Base-by-base conservation (phyloP, 2,888 invertebrate species). In the Matsumyia berberina region DNA sequence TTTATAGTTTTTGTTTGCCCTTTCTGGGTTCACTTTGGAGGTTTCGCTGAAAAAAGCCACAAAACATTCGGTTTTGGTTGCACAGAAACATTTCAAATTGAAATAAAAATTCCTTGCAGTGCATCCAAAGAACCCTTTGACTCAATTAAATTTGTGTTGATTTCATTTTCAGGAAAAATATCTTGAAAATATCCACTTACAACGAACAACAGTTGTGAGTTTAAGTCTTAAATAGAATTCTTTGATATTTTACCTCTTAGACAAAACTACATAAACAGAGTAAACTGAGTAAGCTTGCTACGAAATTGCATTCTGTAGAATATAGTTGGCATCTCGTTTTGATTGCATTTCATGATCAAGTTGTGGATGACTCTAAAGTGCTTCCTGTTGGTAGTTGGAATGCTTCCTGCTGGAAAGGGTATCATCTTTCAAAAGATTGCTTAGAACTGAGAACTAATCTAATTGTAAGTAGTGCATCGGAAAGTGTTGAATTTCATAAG, bases 181-280 rank as follows among this genome's bases (percentile, higher is more conserved):
- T 19, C 46, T 11, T 46, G 19, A 19, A 31, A 2, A 33, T 4
- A 24, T 24, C 24, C 24, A 24, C 24, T 24, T 24, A 24, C 24
- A 24, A 24, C 24, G 24, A 24, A 24, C 24, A 24, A 4, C 24
- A 24, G 4, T 24, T 24, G 24, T 24, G 24, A 3, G 24, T 24
- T 24, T 24, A 24, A 24, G 24, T 24, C 4, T 24, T 4, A 24
- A 24, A 24, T 24, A 1, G 24, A 51, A 19, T 17, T 44, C 58
- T 79, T 79, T 66, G 51, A 60, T 17, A 53, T 53, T 72, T 60
- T 53, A 73, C 37, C 42, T 73, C 58, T 15, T 44, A 73, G 39
- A 39, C 31, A 39, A 73, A 66, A 53, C 57, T n/a, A 62, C 15
- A n/a, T 24, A 24, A 49, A 67, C 44, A 17, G 37, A 53, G 64